Evolutionary conservation across 1,140 invertebrate species (phyloP), one percentile per base, ranked within the genome.

Genomic region (Solenopsis invicta): DNA sequence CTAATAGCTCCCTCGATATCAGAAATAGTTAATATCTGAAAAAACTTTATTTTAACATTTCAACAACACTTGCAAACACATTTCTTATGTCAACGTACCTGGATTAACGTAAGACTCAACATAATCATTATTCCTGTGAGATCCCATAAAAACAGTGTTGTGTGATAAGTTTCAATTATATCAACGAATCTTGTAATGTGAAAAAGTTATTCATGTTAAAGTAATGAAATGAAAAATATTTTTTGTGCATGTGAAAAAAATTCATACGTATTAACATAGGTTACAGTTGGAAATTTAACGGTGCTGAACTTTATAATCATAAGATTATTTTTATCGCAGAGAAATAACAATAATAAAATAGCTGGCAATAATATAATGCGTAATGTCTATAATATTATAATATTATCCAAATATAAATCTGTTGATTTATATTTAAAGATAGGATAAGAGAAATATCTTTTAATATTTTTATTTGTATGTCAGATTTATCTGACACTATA

Each of bases 161-260:
- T 71, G 8, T 81, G 34, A 56, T 13, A 54, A 56, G 9, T 18
- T n/a, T 71, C 48, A 9, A 81, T 18, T 45, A 45, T 8, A 13
- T n/a, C 34, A 69, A 71, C 16, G 5, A 81, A 81, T 69, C 77
- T 81, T 81, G 34, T 34, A 45, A 81, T 0, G 12, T 34, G 12
- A 61, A 50, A 64, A 67, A 62, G 9, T 24, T n/a, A 50, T 52
- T 52, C 8, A n/a, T 75, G 6, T 48, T 56, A 21, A 37, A 34
- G 2, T 66, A 45, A 50, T 16, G 5, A 48, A 1, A 1, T 5
- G 8, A 78, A 34, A 2, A 66, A 34, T 64, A 16, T 21, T 52
- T 64, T 16, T 50, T 16, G 6, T 6, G 9, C 21, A 0, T 64
- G 13, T 50, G n/a, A n/a, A n/a, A 34, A 48, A 13, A 50, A 34